Base-by-base conservation (phyloP, 2,888 invertebrate species). In the Trichogramma dendrolimi region DNA sequence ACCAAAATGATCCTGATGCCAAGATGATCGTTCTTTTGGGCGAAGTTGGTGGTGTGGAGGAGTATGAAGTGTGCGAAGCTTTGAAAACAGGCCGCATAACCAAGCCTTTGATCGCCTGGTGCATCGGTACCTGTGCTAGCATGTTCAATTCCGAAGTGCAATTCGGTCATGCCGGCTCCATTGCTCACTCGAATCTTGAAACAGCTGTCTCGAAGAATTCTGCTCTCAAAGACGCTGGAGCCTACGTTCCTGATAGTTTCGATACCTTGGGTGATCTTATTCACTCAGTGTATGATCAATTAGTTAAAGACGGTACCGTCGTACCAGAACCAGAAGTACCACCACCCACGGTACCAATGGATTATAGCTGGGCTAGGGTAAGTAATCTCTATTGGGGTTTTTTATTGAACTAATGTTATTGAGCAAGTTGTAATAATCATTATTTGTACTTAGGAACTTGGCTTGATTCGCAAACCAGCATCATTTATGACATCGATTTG, bases 301-400 rank as follows among this genome's bases (percentile, higher is more conserved):
- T 99, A 65, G 95, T 99, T 0, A 83, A 85, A 57, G 84, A 86
- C 14, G 95, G 96, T 47, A 85, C 85, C 58, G 91, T 99, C 71
- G 87, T 91, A 6, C 94, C 94, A 0, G 87, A 88, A 70, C 89
- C 92, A 50, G 98, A 99, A 80, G 86, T 92, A 56, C 95, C 97
- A 7, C 99, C 99, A 44, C 99, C 99, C 3, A 97, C 98, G 14
- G 97, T 99, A n/a, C 98, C 98, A 6, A 98, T 99, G 98, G 98
- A 99, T 80, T 99, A 94, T 80, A 93, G 91, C 67, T 99, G 98
- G 98, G 98, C 98, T 0, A 86, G 94, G 80, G 86, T 86, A 65
- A 78, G 82, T 79, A 42, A 49, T 10, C 10, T 8, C 27, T 27
- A 27, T 27, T 27, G 27, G 27, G 27, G 2, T 43, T 59, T 58